Conservation (phyloP, 1,140 invertebrate species). For the Scaptodrosophila lebanonensis region DNA sequence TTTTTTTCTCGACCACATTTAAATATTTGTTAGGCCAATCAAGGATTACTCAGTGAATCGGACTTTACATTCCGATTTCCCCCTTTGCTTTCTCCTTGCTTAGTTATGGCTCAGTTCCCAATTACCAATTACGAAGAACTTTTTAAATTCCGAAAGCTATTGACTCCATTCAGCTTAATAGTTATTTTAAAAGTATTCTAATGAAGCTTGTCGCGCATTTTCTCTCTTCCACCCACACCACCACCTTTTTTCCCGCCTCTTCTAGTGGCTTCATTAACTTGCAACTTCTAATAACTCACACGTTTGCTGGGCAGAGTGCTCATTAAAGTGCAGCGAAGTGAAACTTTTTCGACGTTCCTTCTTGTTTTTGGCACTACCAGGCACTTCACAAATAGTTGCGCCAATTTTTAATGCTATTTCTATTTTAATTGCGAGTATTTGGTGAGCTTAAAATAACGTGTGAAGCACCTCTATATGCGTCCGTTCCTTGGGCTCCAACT, state of each 20-base stretch:
- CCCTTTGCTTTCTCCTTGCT: too few relatives aligned
- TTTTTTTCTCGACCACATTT: too few relatives aligned
- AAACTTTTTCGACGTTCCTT: constrained; percentile 28
- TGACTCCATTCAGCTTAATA: too few relatives aligned
- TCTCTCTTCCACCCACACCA: background rate
- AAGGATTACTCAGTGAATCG: too few relatives aligned
- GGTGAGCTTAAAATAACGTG: too few relatives aligned
- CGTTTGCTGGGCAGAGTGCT: constrained; percentile 8
- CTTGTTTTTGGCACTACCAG: constrained; percentile 1
- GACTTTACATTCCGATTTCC: too few relatives aligned
- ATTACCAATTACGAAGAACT: too few relatives aligned
- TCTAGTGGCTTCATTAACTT: constrained; percentile 44
- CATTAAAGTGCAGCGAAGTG: constrained; percentile 40
- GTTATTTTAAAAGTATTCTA: too few relatives aligned
- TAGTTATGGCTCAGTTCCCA: too few relatives aligned
- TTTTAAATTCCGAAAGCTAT: too few relatives aligned
- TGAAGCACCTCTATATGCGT: constrained; percentile 15
- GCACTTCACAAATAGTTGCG: constrained; percentile 17
- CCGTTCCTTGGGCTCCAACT: background rate
- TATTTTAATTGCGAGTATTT: constrained; percentile 38
- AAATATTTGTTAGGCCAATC: too few relatives aligned
- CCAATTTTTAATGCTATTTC: constrained; percentile 33
- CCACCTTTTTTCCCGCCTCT: background rate
- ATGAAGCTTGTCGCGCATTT: background rate
- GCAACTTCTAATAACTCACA: constrained; percentile 44